Percentiles rank a stretch among this genome's conserved stretches.
phyloP scores from a whole-genome alignment of 2,113 vertebrate species.

The Mustelus asterias region DNA sequence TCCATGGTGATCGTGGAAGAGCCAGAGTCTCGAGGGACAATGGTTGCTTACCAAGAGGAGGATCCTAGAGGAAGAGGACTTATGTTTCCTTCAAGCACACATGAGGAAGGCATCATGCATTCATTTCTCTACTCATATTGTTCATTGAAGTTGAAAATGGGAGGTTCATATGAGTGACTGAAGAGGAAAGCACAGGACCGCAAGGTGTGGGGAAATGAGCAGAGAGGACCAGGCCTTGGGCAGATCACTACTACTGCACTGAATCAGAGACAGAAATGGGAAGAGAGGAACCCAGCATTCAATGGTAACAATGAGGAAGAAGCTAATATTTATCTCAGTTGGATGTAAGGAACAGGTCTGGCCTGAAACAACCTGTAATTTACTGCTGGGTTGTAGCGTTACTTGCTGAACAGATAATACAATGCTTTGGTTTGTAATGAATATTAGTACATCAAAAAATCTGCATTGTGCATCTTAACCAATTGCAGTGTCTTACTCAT shows the following conservation, averaged over 20 bases:
- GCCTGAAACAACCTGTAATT: not conserved
- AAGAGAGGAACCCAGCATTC: not conserved
- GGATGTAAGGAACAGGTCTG: not conserved
- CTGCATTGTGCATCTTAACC: not conserved
- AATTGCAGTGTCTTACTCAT: not conserved
- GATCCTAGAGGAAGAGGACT: too few species aligned
- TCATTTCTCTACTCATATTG: too few species aligned
- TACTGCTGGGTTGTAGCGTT: not conserved
- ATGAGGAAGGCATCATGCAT: too few species aligned
- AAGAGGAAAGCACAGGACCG: too few species aligned
- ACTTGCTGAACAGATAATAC: not conserved
- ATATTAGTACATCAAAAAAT: not conserved
- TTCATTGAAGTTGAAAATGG: too few species aligned
- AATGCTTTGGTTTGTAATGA: not conserved
- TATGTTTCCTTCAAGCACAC: too few species aligned
- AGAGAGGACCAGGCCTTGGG: too few species aligned
- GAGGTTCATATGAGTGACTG: too few species aligned
- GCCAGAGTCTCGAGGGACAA: too few species aligned
- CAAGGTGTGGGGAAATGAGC: too few species aligned
- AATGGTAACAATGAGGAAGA: not conserved
- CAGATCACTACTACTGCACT: not conserved
- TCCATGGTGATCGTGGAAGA: too few species aligned
- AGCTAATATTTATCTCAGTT: not conserved
- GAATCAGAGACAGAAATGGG: not conserved
- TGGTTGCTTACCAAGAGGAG: too few species aligned